These are phyloP conservation scores for Takifugu ocellatus DNA, from an alignment of 2,797 vertebrate species.

Conservation along the genomic window DNA sequence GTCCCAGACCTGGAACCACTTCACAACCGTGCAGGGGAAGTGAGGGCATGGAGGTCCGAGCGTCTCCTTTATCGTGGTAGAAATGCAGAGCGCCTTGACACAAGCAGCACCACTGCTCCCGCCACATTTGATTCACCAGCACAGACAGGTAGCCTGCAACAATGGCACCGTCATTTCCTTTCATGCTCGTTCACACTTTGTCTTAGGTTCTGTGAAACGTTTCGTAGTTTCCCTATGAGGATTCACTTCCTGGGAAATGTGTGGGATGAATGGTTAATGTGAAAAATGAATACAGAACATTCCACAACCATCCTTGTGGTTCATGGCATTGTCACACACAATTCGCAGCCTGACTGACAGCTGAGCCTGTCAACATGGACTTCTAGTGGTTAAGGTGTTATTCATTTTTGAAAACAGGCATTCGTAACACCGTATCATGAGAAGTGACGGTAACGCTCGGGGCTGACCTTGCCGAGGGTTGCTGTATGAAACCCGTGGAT, in stretches of 20 bases:
- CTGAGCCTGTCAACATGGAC: neutral
- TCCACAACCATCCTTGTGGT: neutral
- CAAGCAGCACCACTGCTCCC: constrained; percentile 91
- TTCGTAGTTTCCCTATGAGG: no score
- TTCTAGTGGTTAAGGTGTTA: neutral
- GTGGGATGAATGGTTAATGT: no score
- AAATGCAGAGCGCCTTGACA: constrained; percentile 86
- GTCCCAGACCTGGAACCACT: constrained; percentile 88
- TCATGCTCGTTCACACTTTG: no score
- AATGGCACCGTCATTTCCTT: no score
- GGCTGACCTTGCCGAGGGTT: constrained; percentile 87
- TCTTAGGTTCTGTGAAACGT: no score
- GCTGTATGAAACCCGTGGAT: constrained; percentile 69
- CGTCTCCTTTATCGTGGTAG: constrained; percentile 83
- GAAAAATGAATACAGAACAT: no score
- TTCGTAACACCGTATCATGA: neutral
- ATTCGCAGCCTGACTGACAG: neutral
- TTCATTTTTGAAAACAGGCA: no score
- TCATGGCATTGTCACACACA: neutral
- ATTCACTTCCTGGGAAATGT: no score
- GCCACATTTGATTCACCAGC: constrained; percentile 91
- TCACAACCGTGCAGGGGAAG: constrained; percentile 85
- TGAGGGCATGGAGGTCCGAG: constrained; percentile 79
- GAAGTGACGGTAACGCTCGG: neutral
- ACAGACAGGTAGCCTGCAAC: constrained; percentile 84